Percentiles rank a stretch among this genome's conserved stretches.
phyloP scores from a whole-genome alignment of 23 tunicate genomes.

The Styela clava region DNA sequence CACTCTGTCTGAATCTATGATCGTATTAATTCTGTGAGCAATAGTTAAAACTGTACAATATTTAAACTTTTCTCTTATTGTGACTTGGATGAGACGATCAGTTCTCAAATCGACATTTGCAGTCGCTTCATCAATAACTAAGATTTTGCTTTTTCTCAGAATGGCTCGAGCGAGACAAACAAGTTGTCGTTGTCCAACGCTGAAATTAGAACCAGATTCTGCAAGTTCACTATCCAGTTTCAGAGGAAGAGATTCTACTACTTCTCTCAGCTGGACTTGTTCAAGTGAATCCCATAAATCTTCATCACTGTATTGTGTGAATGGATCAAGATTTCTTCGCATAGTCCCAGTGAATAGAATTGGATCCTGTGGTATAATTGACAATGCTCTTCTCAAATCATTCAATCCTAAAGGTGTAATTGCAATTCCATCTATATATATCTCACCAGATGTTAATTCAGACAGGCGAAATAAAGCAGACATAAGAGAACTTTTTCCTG shows the following conservation, averaged over 20 bases:
- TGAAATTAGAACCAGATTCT: slow-evolving; percentile 84
- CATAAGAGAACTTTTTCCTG: slow-evolving; percentile 76
- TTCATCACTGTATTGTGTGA: slow-evolving; percentile 58
- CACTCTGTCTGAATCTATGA: slow-evolving; percentile 83
- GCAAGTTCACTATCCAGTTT: slow-evolving; percentile 56
- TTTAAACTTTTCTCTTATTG: slow-evolving; percentile 54
- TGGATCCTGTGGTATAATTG: slow-evolving; percentile 87
- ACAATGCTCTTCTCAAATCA: slow-evolving; percentile 42
- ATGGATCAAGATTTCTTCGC: slow-evolving; percentile 77
- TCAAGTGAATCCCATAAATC: slow-evolving; percentile 78
- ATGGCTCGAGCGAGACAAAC: slow-evolving; percentile 95
- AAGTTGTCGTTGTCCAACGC: slow-evolving; percentile 95
- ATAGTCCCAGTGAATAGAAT: slow-evolving; percentile 74
- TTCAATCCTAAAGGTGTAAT: slow-evolving; percentile 40
- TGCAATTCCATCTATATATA: slow-evolving; percentile 47
- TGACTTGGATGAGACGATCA: slow-evolving; percentile 82
- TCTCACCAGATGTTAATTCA: slow-evolving; percentile 42
- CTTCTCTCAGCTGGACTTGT: slow-evolving; percentile 74
- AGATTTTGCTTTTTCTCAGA: slow-evolving; percentile 60
- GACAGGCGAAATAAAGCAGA: slow-evolving; percentile 59
- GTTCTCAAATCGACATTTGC: slow-evolving; percentile 95
- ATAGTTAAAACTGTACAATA: slow-evolving; percentile 89
- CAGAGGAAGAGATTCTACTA: slow-evolving; percentile 47
- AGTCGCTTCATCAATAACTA: slow-evolving; percentile 97
- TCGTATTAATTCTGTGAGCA: slow-evolving; percentile 89